Evolutionary conservation across 2,888 invertebrate genomes (phyloP), one percentile per base, ranked within the genome.

Genomic region (Melanostoma mellinum): DNA sequence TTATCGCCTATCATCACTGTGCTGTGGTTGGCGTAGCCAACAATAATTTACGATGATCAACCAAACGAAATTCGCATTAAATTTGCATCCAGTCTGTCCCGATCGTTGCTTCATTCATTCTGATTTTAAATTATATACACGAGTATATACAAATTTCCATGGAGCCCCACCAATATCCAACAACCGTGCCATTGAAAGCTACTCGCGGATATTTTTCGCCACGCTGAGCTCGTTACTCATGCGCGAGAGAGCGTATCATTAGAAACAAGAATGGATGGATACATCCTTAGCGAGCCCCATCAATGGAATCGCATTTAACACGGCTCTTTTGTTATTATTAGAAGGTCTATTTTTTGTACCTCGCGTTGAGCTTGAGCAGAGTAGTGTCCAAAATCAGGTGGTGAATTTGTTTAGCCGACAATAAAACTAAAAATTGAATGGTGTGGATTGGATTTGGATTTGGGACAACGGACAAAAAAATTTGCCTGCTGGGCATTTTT

Each of bases 31-130:
- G 78, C 56, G 46, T 78, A 69, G 78, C 67, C 79, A 55, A 71
- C 74, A 74, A 74, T 84, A 84, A 84, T 84, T 84, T 84, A 84
- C 84, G 84, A 79, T 84, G 84, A 84, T 84, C 84, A 79, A 58
- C 78, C 68, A 46, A 84, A 84, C 84, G 79, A 84, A 84, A 75
- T 84, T 84, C 84, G 79, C 71, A 79, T 84, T 84, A 84, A 84
- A 84, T 84, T 84, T 84, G 84, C 84, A 84, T 84, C 60, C 74
- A 74, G 60, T 61, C 67, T 6, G 52, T 78, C 72, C n/a, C 30
- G 44, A 68, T 35, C 9, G 52, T 53, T 46, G 55, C 32, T 55
- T 78, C 63, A 78, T 79, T 79, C 75, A 74, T 79, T 79, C 71
- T 71, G 74, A 48, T 74, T 1, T 20, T 20, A 84, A 79, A 84